Evolutionary conservation across 1,140 invertebrate species (phyloP).

Genomic region (Neodiprion fabricii): DNA sequence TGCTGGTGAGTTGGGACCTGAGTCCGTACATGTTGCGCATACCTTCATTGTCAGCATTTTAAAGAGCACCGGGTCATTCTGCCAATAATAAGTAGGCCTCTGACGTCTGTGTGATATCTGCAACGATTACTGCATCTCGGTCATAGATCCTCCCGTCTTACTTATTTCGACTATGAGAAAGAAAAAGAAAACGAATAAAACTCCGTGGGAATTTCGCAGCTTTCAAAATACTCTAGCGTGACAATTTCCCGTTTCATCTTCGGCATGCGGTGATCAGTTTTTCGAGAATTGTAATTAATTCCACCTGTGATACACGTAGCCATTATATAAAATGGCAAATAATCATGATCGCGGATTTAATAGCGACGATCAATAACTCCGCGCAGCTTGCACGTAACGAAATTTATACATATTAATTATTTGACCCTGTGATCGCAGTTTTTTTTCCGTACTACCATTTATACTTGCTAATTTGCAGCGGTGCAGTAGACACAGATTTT

Average conservation of each 20-base stretch:
- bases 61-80: constrained; percentile 9
- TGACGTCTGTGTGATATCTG: too few relatives aligned
- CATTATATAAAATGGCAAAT: too few relatives aligned
- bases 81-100: too few relatives aligned
- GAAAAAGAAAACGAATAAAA: too few relatives aligned
- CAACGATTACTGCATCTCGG: too few relatives aligned
- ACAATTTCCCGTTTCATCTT: background rate
- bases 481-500: background rate
- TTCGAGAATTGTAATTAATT: background rate
- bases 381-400: background rate
- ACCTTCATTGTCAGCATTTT: constrained; percentile 45
- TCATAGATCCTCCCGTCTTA: too few relatives aligned
- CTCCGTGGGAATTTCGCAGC: too few relatives aligned
- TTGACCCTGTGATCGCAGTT: background rate
- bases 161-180: too few relatives aligned
- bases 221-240: background rate
- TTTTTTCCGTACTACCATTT: background rate
- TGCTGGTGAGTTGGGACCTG: constrained; percentile 68
- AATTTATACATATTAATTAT: background rate
- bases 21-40: background rate
- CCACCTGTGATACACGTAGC: background rate
- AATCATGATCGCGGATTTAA: too few relatives aligned
- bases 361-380: too few relatives aligned
- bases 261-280: background rate
- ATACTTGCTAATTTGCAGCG: constrained; percentile 1